Evolutionary conservation across 2,113 vertebrate genomes (phyloP).

Genomic region (Catharus bicknelli): DNA sequence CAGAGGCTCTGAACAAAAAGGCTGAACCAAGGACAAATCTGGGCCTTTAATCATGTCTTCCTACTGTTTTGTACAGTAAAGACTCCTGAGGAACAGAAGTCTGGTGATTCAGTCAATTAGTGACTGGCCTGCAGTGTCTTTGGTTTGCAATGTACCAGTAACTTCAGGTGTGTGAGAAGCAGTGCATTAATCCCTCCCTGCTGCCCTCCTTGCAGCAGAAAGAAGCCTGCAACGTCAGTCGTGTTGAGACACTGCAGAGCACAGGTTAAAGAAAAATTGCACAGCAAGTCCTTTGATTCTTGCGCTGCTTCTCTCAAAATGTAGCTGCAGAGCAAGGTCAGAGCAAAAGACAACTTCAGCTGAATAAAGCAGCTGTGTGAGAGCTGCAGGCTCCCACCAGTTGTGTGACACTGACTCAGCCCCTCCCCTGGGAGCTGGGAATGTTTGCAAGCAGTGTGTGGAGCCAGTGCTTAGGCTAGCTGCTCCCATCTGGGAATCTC

Average conservation of each 20-base stretch:
- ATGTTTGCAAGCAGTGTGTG: neutral
- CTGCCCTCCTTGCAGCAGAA: neutral
- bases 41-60: neutral
- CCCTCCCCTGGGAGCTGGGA: neutral
- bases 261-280: neutral
- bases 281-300: neutral
- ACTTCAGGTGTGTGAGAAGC: neutral
- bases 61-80: neutral
- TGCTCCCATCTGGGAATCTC: neutral
- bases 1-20: neutral
- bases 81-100: neutral
- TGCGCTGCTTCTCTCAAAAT: neutral
- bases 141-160: neutral
- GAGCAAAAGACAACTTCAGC: neutral
- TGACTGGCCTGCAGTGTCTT: neutral
- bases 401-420: neutral
- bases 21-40: neutral
- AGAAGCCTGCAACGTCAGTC: neutral
- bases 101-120: neutral
- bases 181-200: neutral
- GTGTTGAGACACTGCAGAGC: neutral
- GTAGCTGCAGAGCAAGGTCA: neutral
- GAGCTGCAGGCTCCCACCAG: fast-evolving
- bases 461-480: neutral
- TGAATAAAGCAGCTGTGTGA: neutral